These are phyloP conservation scores for Arge pagana DNA, from an alignment of 2,888 invertebrate genomes.

Conservation along the genomic window DNA sequence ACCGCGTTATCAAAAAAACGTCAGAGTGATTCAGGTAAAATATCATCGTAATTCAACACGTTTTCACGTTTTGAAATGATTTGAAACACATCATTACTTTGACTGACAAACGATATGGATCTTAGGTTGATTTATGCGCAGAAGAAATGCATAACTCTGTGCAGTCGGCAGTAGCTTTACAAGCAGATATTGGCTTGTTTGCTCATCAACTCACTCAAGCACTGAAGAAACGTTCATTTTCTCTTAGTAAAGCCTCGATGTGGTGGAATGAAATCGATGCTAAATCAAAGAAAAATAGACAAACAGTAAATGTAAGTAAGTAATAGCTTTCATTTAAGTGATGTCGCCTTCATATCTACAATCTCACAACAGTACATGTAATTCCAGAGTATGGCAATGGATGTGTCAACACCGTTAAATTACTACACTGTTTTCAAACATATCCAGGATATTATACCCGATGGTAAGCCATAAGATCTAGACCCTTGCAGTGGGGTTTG, in stretches of 20 bases:
- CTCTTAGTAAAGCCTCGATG: constrained; percentile 58
- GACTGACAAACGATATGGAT: constrained; percentile 22
- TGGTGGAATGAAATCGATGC: constrained; percentile 80
- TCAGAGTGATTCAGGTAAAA: constrained; percentile 84
- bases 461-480: constrained; percentile 48
- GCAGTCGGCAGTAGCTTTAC: constrained; percentile 76
- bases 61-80: too few species aligned
- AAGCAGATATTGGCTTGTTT: constrained; percentile 82
- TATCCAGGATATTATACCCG: constrained; percentile 75
- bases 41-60: background rate
- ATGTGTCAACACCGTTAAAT: constrained; percentile 80
- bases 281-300: constrained; percentile 75
- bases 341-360: constrained; percentile 19
- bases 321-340: background rate
- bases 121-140: constrained; percentile 79
- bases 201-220: constrained; percentile 66
- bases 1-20: constrained; percentile 80
- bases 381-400: constrained; percentile 68
- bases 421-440: constrained; percentile 92
- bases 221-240: constrained; percentile 65
- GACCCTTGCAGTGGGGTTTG: too few species aligned
- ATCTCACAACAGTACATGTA: too few species aligned
- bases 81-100: constrained; percentile 1
- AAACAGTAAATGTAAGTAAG: constrained; percentile 67
- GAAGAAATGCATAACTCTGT: constrained; percentile 95